Conservation (phyloP, 2,888 invertebrate species). For the Pteria penguin region DNA sequence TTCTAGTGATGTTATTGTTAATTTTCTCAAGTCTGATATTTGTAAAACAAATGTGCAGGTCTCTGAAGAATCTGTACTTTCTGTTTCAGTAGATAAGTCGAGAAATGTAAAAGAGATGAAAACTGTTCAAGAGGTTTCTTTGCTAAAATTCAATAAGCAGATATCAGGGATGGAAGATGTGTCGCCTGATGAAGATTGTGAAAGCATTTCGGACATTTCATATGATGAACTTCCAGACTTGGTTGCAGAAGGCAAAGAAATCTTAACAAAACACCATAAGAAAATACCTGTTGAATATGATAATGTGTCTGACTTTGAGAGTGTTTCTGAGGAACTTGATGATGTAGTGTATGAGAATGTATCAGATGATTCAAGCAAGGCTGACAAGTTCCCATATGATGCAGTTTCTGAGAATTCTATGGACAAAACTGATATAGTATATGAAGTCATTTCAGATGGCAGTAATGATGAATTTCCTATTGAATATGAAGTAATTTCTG, state of each 20-base stretch:
- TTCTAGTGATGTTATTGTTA: too few species aligned
- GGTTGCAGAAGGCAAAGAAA: background rate
- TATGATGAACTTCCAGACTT: background rate
- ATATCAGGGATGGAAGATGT: background rate
- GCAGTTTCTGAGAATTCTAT: background rate
- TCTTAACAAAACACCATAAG: too few species aligned
- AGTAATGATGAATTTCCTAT: background rate
- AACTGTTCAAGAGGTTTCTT: too few species aligned
- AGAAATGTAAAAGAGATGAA: too few species aligned
- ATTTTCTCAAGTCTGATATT: too few species aligned
- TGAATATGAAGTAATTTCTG: constrained; percentile 4
- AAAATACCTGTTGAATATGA: background rate
- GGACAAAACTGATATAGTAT: background rate
- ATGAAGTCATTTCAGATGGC: background rate
- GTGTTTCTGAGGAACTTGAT: background rate
- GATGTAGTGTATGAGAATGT: background rate
- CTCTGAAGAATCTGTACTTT: too few species aligned
- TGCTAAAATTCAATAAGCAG: background rate
- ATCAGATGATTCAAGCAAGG: background rate
- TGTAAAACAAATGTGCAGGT: too few species aligned
- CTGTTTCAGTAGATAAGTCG: too few species aligned
- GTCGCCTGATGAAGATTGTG: background rate
- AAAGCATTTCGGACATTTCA: background rate
- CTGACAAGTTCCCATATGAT: background rate
- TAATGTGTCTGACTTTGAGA: background rate